phyloP scores from a whole-genome alignment of 2,113 vertebrate species.

The Syrrhaptes paradoxus region DNA sequence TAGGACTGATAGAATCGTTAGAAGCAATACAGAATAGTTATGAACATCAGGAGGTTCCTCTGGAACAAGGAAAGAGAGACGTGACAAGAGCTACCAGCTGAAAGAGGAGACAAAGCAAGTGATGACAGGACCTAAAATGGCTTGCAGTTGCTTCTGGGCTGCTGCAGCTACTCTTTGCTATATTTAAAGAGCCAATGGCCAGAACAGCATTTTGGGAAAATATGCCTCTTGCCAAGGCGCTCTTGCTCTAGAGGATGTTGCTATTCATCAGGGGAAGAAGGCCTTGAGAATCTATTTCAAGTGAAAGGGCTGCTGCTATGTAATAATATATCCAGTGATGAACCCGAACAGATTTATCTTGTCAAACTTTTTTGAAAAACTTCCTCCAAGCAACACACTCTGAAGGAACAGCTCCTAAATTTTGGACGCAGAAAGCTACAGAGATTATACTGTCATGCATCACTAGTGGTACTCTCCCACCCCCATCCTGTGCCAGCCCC shows the following conservation, averaged over 20 bases:
- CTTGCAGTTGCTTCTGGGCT: slow-evolving; percentile 46
- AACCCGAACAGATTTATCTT: not conserved
- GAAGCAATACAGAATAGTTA: not conserved
- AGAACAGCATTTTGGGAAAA: not conserved
- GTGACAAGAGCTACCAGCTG: slow-evolving; percentile 35
- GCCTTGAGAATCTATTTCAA: not conserved
- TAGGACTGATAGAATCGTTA: not conserved
- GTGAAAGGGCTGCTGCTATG: not conserved
- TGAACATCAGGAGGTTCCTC: not conserved
- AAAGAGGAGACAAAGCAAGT: not conserved
- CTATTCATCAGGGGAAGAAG: not conserved
- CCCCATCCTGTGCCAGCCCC: not conserved
- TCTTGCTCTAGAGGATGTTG: not conserved
- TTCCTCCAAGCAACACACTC: not conserved
- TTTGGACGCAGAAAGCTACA: not conserved
- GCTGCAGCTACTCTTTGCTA: slow-evolving; percentile 12
- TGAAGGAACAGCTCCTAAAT: slow-evolving; percentile 13
- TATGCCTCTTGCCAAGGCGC: not conserved
- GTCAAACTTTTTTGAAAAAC: not conserved
- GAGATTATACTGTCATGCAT: not conserved
- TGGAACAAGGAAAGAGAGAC: not conserved
- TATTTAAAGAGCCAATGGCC: slow-evolving; percentile 19
- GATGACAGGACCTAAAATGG: slow-evolving; percentile 55
- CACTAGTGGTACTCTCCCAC: not conserved
- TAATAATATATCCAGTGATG: not conserved